phyloP scores from a whole-genome alignment of 2,797 vertebrate species.

The Sebastes trivittatus region DNA sequence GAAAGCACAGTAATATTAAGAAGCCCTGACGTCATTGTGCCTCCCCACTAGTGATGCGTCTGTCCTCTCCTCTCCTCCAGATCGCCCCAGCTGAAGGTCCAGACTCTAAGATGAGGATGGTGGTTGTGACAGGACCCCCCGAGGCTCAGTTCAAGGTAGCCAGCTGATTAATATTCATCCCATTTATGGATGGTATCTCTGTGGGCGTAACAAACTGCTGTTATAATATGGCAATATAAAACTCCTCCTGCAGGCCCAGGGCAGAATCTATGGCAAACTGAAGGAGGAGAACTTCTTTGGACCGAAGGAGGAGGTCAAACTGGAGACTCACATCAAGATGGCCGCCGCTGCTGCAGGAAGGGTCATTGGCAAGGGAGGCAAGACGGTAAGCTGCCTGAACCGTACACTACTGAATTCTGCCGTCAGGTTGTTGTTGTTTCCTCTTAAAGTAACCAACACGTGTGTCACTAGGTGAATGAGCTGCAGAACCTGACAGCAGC shows the following conservation, averaged over 20 bases:
- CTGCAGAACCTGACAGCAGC: constrained; percentile 95
- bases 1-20: background rate
- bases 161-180: background rate
- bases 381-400: constrained; percentile 85
- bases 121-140: constrained; percentile 93
- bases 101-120: constrained; percentile 95
- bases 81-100: constrained; percentile 94
- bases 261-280: constrained; percentile 94
- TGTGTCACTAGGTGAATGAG: constrained; percentile 88
- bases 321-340: constrained; percentile 97
- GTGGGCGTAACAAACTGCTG: background rate
- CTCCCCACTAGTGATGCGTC: background rate
- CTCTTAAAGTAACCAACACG: background rate
- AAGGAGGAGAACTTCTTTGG: constrained; percentile 98
- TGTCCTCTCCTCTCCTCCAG: constrained; percentile 68
- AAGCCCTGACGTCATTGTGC: background rate
- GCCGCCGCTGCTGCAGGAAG: constrained; percentile 92
- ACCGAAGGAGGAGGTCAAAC: constrained; percentile 95
- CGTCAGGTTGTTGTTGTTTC: background rate
- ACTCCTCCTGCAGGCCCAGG: constrained; percentile 85
- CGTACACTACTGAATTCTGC: background rate
- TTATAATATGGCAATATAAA: background rate
- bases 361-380: constrained; percentile 96
- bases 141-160: constrained; percentile 96
- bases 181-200: background rate